A percentile compares a stretch with the other conserved stretches of the same genome.
Evolutionary conservation across 2,113 vertebrate species (phyloP).

Genomic region (Vulpes vulpes): DNA sequence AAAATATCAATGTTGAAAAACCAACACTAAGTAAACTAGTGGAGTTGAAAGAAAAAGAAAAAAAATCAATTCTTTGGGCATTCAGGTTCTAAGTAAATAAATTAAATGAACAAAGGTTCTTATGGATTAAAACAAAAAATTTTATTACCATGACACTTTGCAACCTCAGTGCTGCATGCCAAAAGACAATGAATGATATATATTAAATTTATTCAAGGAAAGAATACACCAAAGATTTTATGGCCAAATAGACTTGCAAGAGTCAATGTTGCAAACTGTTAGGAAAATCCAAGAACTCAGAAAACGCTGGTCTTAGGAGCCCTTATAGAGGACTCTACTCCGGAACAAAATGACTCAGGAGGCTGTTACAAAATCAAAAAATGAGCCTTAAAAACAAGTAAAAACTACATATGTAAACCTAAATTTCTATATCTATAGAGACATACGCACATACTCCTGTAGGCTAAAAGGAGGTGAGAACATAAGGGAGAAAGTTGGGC

Average conservation of each 20-base stretch:
- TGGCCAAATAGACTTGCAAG: neutral
- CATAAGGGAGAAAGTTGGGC: neutral
- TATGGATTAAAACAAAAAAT: neutral
- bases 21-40: neutral
- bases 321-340: neutral
- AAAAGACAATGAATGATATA: neutral
- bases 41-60: neutral
- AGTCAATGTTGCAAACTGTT: neutral
- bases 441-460: neutral
- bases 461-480: neutral
- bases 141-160: neutral
- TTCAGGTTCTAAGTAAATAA: neutral
- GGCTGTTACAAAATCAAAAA: neutral
- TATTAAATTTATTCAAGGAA: neutral
- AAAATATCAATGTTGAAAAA: neutral
- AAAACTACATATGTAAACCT: neutral
- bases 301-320: neutral
- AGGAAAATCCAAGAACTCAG: neutral
- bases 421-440: neutral
- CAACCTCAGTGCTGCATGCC: neutral
- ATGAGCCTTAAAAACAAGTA: neutral
- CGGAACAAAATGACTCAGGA: neutral
- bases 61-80: neutral
- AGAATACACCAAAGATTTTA: slow-evolving; percentile 4
- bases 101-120: neutral